Conservation (phyloP, 2,113 vertebrate genomes). For the Hypocryptadius cinnamomeus region DNA sequence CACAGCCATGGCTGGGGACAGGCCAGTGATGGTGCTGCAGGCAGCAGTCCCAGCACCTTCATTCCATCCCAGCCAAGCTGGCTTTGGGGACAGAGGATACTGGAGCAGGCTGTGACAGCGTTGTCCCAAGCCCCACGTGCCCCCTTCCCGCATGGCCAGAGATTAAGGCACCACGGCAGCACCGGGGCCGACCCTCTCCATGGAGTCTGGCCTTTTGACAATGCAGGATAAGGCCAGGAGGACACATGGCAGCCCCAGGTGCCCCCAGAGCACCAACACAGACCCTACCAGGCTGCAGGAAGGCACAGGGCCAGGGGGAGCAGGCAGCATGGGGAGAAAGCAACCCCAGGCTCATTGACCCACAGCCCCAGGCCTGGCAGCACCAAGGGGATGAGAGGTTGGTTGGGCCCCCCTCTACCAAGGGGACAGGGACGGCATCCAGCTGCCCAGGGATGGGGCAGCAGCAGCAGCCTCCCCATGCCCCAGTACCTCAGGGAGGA, state of each 20-base stretch:
- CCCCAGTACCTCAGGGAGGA: background rate
- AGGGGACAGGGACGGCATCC: background rate
- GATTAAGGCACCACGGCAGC: conserved; percentile 71
- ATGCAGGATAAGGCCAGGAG: background rate
- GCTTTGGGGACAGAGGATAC: background rate
- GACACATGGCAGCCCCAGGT: background rate
- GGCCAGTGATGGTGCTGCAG: background rate
- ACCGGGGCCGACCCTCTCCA: conserved; percentile 20
- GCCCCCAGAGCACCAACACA: background rate
- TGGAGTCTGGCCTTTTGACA: background rate
- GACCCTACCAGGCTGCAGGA: background rate
- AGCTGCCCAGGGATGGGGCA: background rate
- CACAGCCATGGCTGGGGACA: background rate
- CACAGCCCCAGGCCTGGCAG: background rate
- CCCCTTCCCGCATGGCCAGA: background rate
- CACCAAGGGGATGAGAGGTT: conserved; percentile 6
- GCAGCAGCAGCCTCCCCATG: background rate
- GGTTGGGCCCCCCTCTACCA: background rate
- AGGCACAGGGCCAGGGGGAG: background rate
- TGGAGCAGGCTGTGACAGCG: background rate
- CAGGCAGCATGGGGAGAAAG: accelerated
- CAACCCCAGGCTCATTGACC: background rate
- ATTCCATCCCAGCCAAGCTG: background rate
- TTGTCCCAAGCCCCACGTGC: background rate
- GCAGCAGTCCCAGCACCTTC: background rate